Evolutionary conservation across 1,140 invertebrate species (phyloP).

Genomic region (Orchesella cincta): DNA sequence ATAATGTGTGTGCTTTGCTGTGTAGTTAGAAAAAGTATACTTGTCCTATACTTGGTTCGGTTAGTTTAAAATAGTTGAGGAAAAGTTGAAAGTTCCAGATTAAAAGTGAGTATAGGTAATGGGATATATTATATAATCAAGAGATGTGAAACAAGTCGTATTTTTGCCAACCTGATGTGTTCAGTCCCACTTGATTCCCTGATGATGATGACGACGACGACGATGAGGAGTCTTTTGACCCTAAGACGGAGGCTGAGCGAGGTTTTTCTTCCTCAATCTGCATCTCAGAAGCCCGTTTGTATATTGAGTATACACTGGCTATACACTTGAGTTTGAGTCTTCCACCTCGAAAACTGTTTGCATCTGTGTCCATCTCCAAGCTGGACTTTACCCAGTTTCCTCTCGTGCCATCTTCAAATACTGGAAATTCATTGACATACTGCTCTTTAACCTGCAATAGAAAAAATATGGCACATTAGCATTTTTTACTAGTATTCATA

Average conservation of each 20-base stretch:
- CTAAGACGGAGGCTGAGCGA: slow-evolving; percentile 66
- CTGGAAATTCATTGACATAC: slow-evolving; percentile 44
- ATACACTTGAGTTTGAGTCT: slow-evolving; percentile 65
- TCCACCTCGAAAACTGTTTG: slow-evolving; percentile 62
- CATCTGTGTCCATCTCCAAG: slow-evolving; percentile 61
- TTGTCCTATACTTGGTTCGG: neutral
- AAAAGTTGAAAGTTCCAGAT: neutral
- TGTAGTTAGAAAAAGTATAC: too few relatives aligned
- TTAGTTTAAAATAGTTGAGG: neutral
- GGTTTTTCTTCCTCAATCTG: slow-evolving; percentile 67
- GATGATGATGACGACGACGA: slow-evolving; percentile 19
- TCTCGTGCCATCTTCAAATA: slow-evolving; percentile 43
- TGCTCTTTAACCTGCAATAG: slow-evolving; percentile 46
- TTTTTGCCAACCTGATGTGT: slow-evolving; percentile 29
- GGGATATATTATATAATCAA: too few relatives aligned
- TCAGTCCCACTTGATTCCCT: slow-evolving; percentile 45
- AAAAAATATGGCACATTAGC: too few relatives aligned
- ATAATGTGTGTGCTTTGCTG: too few relatives aligned
- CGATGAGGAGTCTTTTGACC: slow-evolving; percentile 62
- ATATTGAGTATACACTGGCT: slow-evolving; percentile 65
- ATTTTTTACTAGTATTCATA: too few relatives aligned
- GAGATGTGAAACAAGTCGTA: neutral
- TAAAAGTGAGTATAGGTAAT: too few relatives aligned
- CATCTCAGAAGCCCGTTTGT: slow-evolving; percentile 60
- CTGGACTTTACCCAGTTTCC: slow-evolving; percentile 47